A percentile compares a stretch with the other conserved stretches of the same genome.
These are phyloP conservation scores for Strongylocentrotus purpuratus DNA, from an alignment of 35 echinoderm and acorn worm genomes.

Conservation along the genomic window DNA sequence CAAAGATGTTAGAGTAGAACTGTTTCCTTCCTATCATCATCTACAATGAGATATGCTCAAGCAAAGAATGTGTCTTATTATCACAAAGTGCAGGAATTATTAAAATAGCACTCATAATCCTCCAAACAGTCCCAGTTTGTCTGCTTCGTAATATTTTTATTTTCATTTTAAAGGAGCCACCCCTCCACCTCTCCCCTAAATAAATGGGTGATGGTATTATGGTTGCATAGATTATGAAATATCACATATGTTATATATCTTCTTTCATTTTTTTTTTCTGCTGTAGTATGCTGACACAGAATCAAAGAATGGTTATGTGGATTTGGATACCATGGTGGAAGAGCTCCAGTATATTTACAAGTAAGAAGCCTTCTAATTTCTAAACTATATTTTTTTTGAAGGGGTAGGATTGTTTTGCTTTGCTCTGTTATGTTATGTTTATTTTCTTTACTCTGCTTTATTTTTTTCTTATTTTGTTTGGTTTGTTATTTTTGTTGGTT, in stretches of 20 bases:
- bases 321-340: constrained; percentile 63
- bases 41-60: no score
- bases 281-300: background rate
- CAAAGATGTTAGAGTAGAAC: no score
- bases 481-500: no score
- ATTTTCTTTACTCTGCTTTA: background rate
- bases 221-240: background rate
- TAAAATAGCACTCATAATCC: no score
- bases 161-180: no score
- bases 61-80: no score
- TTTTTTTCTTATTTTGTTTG: background rate
- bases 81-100: no score
- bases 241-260: background rate
- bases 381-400: background rate
- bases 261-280: background rate
- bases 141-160: no score
- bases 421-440: background rate
- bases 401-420: background rate
- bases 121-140: no score
- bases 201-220: no score
- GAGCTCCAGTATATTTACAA: constrained; percentile 78
- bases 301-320: constrained; percentile 46
- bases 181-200: no score
- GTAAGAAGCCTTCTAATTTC: background rate
- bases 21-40: no score